Percentiles rank a stretch among this genome's conserved stretches.
Evolutionary conservation across 2,113 vertebrate genomes (phyloP).

Genomic region (Ageneiosus marmoratus): DNA sequence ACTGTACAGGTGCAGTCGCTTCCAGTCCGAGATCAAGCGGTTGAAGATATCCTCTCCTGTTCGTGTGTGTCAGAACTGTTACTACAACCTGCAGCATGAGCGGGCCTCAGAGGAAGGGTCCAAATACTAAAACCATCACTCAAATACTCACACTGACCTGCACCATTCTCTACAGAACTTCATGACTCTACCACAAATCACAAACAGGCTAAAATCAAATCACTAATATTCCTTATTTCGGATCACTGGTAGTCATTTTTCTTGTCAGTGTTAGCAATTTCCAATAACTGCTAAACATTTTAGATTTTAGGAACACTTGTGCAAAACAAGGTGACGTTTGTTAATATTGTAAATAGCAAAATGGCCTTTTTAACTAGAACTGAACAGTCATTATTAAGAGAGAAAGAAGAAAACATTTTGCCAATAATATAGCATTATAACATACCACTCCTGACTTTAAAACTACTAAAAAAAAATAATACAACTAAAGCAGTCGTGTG

Average conservation of each 20-base stretch:
- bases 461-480: constrained; percentile 47
- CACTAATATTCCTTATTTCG: constrained; percentile 55
- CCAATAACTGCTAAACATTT: constrained; percentile 66
- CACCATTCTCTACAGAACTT: background rate
- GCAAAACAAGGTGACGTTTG: constrained; percentile 67
- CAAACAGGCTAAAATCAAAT: constrained; percentile 70
- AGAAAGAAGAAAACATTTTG: constrained; percentile 66
- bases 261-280: constrained; percentile 62
- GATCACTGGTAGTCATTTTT: constrained; percentile 45
- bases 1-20: constrained; percentile 88
- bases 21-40: constrained; percentile 96
- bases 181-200: constrained; percentile 58
- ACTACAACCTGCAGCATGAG: constrained; percentile 95
- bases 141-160: background rate
- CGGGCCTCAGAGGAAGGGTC: constrained; percentile 81
- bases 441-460: constrained; percentile 80
- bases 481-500: constrained; percentile 56
- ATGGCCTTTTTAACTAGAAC: constrained; percentile 89
- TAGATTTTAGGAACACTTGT: constrained; percentile 76
- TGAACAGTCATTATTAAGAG: constrained; percentile 57
- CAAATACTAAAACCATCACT: constrained; percentile 73
- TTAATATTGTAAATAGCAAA: constrained; percentile 96
- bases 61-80: constrained; percentile 98
- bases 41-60: constrained; percentile 97
- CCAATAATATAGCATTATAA: constrained; percentile 86